phyloP scores from a whole-genome alignment of 2,888 invertebrate species.

The Heterodera filipjevi region DNA sequence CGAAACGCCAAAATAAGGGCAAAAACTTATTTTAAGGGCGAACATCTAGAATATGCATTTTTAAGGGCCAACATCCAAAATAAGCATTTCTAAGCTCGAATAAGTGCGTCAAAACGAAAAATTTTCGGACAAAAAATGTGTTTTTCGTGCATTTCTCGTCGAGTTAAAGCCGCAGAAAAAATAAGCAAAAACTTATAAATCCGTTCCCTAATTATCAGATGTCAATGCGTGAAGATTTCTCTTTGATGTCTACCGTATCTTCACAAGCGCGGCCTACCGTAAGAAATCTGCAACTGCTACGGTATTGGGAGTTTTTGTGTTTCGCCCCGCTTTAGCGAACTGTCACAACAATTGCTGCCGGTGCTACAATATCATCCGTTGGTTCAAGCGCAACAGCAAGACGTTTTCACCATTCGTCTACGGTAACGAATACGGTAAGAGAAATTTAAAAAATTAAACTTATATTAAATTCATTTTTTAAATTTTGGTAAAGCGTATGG shows the following conservation, averaged over 20 bases:
- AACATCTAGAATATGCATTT: no score
- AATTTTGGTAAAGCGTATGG: background rate
- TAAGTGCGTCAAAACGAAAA: no score
- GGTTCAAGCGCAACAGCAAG: background rate
- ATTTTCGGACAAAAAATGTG: no score
- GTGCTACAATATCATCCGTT: background rate
- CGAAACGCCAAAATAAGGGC: no score
- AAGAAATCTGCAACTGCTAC: background rate
- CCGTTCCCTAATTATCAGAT: background rate
- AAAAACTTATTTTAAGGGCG: no score
- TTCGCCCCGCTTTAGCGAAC: background rate
- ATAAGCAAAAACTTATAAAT: no score
- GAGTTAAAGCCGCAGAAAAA: no score
- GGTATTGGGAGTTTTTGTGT: background rate
- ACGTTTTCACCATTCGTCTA: background rate
- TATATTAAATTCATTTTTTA: background rate
- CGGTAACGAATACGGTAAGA: background rate
- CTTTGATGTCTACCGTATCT: constrained; percentile 1
- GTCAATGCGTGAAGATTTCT: constrained; percentile 19
- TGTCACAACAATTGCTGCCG: background rate
- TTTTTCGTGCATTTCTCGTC: no score
- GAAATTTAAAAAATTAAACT: background rate
- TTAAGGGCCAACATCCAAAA: no score
- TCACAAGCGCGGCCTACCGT: constrained; percentile 18
- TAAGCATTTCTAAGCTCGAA: no score